Evolutionary conservation across 2,888 invertebrate species (phyloP).

Genomic region (Philopedon plagiatum): DNA sequence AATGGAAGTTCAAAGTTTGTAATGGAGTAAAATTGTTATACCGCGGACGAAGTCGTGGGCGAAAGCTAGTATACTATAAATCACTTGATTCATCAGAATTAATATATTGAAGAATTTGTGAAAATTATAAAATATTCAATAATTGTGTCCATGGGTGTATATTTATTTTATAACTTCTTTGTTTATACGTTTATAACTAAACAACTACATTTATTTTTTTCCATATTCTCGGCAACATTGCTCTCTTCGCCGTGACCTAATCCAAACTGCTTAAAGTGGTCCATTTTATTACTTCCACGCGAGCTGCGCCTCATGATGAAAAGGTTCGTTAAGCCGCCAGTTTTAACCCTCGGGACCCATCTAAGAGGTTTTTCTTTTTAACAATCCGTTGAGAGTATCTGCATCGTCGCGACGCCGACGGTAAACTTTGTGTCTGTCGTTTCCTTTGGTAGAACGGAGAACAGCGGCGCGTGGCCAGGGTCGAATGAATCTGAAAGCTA

Average conservation of each 20-base stretch:
- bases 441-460: not conserved
- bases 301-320: constrained; percentile 10
- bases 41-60: no score
- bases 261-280: constrained; percentile 26
- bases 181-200: no score
- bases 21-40: no score
- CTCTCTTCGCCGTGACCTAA: not conserved
- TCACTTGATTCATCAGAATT: no score
- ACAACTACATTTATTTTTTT: not conserved
- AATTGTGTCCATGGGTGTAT: no score
- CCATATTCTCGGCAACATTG: not conserved
- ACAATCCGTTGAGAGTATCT: not conserved
- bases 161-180: no score
- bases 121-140: no score
- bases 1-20: no score
- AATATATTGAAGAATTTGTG: no score
- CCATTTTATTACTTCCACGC: constrained; percentile 16
- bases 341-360: not conserved
- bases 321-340: constrained; percentile 10
- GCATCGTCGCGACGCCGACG: no score
- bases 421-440: constrained; percentile 2
- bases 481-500: no score
- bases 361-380: not conserved
- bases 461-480: not conserved
- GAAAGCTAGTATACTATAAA: no score